Base-by-base conservation (phyloP, 2,797 vertebrate species). In the Rallus crepitans region DNA sequence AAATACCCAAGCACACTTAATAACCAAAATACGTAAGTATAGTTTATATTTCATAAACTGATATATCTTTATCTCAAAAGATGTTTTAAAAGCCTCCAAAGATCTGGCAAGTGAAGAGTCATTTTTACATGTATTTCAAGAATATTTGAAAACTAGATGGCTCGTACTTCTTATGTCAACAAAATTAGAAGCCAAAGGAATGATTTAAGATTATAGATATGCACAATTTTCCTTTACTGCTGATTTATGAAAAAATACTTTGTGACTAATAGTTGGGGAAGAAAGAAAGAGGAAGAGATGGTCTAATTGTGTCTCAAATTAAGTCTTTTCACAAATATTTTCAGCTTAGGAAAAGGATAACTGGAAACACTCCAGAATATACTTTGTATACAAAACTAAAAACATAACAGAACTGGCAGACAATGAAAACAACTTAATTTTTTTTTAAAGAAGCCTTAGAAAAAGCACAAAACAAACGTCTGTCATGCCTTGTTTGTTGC, bases 41-140 rank as follows among this genome's bases (percentile, higher is more conserved):
- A 83, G 59, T 55, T 92, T 89, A 50, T 9, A 63, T 59, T 87
- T 89, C 70, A 77, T 73, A 56, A 83, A 90, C 63, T 55, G n/a
- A 12, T 85, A 89, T 61, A 89, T 64, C 48, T 60, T 95, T 95
- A 88, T 77, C 23, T 82, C 39, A 4, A 42, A 81, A 12, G 16
- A 78, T 79, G 75, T 68, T 92, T 89, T 90, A 72, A 92, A 95
- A 95, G 78, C n/a, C 50, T 91, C 60, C 15, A 68, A 88, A 96
- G 73, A 52, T 50, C 52, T 79, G 82, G 28, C 48, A 92, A 87
- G 45, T 57, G 27, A 94, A 77, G 64, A 72, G 40, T 78, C 30
- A 45, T 83, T 94, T 45, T 86, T 52, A 81, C 45, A 68, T 71
- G 33, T 45, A 75, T 61, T 96, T 88, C 75, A 82, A 79, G 55